Evolutionary conservation across 2,888 invertebrate genomes (phyloP), one percentile per base, ranked within the genome.

Genomic region (Drosophila borborema): DNA sequence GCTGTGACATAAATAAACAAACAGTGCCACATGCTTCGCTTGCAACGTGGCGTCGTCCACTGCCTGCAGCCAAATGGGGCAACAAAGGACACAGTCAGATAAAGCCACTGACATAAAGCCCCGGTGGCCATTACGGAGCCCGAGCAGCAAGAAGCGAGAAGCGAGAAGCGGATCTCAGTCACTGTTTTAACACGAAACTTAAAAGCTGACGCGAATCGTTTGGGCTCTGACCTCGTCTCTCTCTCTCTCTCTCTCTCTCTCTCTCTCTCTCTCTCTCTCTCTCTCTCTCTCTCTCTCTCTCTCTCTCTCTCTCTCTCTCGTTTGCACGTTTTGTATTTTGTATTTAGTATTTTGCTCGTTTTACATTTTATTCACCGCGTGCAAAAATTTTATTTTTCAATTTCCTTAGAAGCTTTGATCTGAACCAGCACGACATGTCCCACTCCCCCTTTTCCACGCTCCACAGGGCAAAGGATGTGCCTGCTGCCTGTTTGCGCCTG

Each of bases 331-430:
- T 62, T 56, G 61, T 43, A 14, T 49, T 18, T 46, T 46, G 46
- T 46, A 46, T 23, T 46, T 45, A 5, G 45, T 20, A 16, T 46
- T 46, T 64, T 28, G 38, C 45, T 49, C 58, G 43, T 55, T 70
- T 68, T 63, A 55, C 74, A 64, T 77, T 46, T 72, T 76, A 59
- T 59, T 53, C 72, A 40, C 59, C 63, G 63, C 74, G 58, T 74
- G 77, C 62, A 62, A 65, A 74, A 71, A 77, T 74, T 81, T 45
- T 74, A 66, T 82, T 82, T 84, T 85, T 87, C 80, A 82, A 85
- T 85, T 85, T 85, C 73, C 87, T 73, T 72, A 76, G 83, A 80
- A 72, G 79, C 74, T 87, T 85, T 87, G 85, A 85, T 84, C 83
- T 77, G 78, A 60, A 66, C 43, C 68, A 68, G 62, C 74, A 70